Percentiles rank a stretch among this genome's conserved stretches.
Conservation (phyloP, 2,888 invertebrate genomes). For the Molanna angustata region DNA sequence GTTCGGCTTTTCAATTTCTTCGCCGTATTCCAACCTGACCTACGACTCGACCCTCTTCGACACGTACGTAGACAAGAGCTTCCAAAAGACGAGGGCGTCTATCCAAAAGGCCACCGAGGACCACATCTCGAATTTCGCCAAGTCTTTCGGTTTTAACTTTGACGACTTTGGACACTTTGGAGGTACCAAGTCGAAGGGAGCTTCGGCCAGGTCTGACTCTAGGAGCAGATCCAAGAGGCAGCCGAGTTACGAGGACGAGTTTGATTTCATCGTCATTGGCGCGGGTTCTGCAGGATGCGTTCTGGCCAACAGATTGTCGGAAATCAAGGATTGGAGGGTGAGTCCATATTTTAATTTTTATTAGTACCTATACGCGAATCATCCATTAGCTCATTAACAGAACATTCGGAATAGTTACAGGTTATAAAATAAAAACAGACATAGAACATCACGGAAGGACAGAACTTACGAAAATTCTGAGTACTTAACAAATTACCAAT, state of each 20-base stretch:
- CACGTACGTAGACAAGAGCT: conserved; percentile 4
- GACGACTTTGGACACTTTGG: conserved; percentile 8
- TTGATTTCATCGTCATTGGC: conserved; percentile 63
- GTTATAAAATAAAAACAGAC: too few species aligned
- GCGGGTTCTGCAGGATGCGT: conserved; percentile 69
- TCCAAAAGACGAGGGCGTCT: conserved; percentile 16
- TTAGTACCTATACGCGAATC: too few species aligned
- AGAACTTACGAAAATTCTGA: too few species aligned
- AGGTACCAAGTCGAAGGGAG: background rate
- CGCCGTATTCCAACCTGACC: conserved; percentile 15
- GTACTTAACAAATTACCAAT: too few species aligned
- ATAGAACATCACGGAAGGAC: too few species aligned
- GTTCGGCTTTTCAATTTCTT: conserved; percentile 13
- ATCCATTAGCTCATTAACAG: too few species aligned
- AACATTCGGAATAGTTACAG: too few species aligned
- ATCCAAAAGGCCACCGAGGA: conserved; percentile 20
- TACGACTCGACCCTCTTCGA: conserved; percentile 16
- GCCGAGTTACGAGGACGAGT: conserved; percentile 41
- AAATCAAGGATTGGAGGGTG: conserved; percentile 60
- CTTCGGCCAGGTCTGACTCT: background rate
- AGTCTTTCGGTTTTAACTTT: conserved; percentile 22
- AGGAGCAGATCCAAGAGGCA: conserved; percentile 1
- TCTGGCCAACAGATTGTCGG: conserved; percentile 61
- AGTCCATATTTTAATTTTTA: conserved; percentile 34
- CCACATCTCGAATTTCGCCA: conserved; percentile 23